phyloP scores from a whole-genome alignment of 2,888 invertebrate genomes.

The Ormyrus rosae region DNA sequence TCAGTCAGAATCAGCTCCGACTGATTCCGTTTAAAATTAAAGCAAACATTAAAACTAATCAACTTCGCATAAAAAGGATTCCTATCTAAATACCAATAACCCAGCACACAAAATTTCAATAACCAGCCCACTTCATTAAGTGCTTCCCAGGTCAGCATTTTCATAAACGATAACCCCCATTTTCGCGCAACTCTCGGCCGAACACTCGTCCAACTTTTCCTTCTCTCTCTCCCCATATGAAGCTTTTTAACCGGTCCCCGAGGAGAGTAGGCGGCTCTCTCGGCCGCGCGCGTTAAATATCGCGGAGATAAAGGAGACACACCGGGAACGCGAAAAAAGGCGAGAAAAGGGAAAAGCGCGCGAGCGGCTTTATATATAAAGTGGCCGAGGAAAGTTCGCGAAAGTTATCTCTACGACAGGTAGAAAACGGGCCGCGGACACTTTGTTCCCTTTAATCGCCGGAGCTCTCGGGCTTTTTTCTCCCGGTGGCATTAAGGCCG shows the following conservation, averaged over 20 bases:
- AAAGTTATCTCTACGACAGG: constrained; percentile 30
- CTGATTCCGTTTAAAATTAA: no score
- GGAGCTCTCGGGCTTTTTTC: not conserved
- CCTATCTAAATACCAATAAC: no score
- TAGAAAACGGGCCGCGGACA: not conserved
- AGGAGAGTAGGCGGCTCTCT: not conserved
- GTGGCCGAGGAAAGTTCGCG: not conserved
- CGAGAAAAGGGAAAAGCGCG: constrained; percentile 10
- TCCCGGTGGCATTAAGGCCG: constrained; percentile 1
- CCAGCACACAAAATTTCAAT: no score
- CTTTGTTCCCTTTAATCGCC: constrained; percentile 32
- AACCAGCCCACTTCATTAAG: no score
- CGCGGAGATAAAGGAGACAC: constrained; percentile 22
- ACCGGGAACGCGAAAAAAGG: not conserved
- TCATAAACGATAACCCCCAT: no score
- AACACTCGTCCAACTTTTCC: no score
- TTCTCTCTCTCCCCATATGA: not conserved
- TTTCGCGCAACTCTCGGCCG: no score
- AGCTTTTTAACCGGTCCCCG: constrained; percentile 3
- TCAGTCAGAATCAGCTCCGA: no score
- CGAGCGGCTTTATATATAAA: not conserved
- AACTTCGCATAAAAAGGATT: no score
- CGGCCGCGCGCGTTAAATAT: constrained; percentile 7
- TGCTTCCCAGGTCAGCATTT: no score
- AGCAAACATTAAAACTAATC: no score